Conservation (phyloP, 1,140 invertebrate genomes). For the Marisa cornuarietis region DNA sequence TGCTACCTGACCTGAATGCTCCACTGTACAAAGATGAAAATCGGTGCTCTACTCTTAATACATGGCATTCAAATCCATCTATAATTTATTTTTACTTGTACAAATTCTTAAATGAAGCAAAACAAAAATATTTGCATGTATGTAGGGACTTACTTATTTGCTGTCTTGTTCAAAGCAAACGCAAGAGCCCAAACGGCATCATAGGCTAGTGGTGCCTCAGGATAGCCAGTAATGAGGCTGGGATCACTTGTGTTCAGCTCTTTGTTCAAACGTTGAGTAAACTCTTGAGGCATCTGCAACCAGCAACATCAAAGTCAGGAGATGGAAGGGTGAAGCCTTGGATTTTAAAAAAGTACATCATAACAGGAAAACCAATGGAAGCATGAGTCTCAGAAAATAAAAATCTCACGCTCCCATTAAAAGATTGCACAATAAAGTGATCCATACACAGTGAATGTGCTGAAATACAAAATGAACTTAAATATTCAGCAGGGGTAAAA, state of each 20-base stretch:
- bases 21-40: too few species aligned
- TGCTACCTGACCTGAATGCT: too few species aligned
- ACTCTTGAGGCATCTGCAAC: conserved; percentile 74
- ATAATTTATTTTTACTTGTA: conserved; percentile 15
- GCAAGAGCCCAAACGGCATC: conserved; percentile 99
- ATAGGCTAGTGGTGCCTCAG: conserved; percentile 97
- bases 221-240: conserved; percentile 78
- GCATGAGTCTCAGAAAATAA: too few species aligned
- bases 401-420: too few species aligned
- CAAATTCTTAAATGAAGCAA: conserved; percentile 6
- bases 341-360: too few species aligned
- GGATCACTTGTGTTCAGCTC: conserved; percentile 77
- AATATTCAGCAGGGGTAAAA: background rate
- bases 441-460: too few species aligned
- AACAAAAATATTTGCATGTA: background rate
- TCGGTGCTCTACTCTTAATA: too few species aligned
- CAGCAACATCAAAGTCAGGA: background rate
- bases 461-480: background rate
- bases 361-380: background rate
- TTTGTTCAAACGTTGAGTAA: conserved; percentile 77
- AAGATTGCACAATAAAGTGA: too few species aligned
- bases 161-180: conserved; percentile 94
- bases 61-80: too few species aligned
- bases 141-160: conserved; percentile 40
- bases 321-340: too few species aligned